A percentile compares a stretch with the other conserved stretches of the same genome.
phyloP scores from a whole-genome alignment of 2,113 vertebrate species.

The Clinocottus analis region DNA sequence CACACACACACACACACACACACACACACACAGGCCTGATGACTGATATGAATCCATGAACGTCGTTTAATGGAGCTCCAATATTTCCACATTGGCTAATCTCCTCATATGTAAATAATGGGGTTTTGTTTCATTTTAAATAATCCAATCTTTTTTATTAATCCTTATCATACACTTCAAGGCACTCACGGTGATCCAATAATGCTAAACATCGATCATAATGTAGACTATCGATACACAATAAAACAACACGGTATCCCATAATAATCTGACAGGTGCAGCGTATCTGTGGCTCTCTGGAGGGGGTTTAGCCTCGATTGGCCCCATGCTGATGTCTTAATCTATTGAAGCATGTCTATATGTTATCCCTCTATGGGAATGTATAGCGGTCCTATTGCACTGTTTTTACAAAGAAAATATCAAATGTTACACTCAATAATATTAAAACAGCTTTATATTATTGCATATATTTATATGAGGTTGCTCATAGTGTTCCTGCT shows the following conservation, averaged over 20 bases:
- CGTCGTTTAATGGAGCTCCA: constrained; percentile 23
- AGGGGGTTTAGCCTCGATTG: not conserved
- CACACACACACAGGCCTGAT: constrained; percentile 1
- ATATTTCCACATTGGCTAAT: not conserved
- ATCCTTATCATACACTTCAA: no score
- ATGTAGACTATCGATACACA: not conserved
- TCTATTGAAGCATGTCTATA: not conserved
- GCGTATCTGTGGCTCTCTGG: not conserved
- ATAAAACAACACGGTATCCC: not conserved
- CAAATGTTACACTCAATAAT: not conserved
- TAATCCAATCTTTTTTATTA: not conserved
- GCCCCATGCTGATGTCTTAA: not conserved
- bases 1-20: constrained; percentile 4
- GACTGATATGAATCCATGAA: constrained; percentile 2
- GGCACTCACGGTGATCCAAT: not conserved
- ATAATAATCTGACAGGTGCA: constrained; percentile 4
- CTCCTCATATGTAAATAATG: not conserved
- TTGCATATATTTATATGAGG: not conserved
- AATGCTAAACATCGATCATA: not conserved
- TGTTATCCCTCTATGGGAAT: not conserved
- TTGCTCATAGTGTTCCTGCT: not conserved
- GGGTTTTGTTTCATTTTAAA: not conserved
- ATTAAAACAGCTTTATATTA: not conserved
- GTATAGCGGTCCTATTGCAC: not conserved
- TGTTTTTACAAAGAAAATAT: not conserved